Evolutionary conservation across 2,797 vertebrate species (phyloP).

Genomic region (Rhincodon typus): DNA sequence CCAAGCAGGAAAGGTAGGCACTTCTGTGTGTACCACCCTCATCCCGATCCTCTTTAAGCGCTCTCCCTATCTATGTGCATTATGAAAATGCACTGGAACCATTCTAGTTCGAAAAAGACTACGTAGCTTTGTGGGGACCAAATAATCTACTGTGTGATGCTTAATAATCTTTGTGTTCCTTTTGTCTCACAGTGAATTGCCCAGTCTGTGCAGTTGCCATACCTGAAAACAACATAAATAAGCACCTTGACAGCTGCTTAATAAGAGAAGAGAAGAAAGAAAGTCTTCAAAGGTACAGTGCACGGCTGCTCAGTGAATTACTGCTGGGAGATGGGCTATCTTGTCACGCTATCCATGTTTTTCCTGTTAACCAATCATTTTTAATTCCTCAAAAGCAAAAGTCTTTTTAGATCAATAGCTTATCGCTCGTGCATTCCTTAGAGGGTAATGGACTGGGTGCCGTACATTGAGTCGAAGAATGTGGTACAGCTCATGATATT

Average conservation of each 20-base stretch:
- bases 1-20: not conserved
- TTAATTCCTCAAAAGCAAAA: too few species aligned
- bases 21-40: too few species aligned
- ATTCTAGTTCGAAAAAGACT: not conserved
- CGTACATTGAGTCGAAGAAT: not conserved
- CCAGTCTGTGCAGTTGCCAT: conserved; percentile 79
- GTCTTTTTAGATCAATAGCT: not conserved
- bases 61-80: not conserved
- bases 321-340: not conserved
- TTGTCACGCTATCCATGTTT: too few species aligned
- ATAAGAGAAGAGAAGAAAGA: conserved; percentile 79
- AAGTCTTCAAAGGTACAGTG: conserved; percentile 74
- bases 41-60: not conserved
- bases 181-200: conserved; percentile 72
- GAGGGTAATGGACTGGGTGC: not conserved
- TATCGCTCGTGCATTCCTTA: not conserved
- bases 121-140: not conserved
- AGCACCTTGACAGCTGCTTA: conserved; percentile 82
- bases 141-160: not conserved
- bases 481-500: not conserved
- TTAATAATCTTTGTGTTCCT: not conserved
- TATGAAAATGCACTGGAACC: not conserved
- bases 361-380: not conserved
- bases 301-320: not conserved
- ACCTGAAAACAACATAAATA: conserved; percentile 74